These are phyloP conservation scores for Nothobranchius kuhntae DNA, from an alignment of 2,113 vertebrate genomes.

Conservation along the genomic window DNA sequence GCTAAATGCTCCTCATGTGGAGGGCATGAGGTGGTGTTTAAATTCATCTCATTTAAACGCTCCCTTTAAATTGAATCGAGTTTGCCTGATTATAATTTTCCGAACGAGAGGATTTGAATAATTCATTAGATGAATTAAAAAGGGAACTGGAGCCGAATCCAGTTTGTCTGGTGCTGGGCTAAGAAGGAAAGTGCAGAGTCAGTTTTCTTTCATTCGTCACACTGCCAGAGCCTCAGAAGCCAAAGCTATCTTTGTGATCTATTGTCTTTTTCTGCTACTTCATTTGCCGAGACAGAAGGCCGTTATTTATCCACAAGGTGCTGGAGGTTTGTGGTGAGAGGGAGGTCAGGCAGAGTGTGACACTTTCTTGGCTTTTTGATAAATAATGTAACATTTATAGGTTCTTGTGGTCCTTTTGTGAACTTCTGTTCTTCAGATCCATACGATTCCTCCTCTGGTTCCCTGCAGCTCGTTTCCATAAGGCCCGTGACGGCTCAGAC, in stretches of 20 bases:
- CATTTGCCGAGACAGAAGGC: constrained; percentile 55
- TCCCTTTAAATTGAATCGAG: constrained; percentile 36
- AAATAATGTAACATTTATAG: constrained; percentile 45
- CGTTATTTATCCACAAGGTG: constrained; percentile 76
- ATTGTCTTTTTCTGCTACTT: constrained; percentile 39
- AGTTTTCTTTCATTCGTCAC: constrained; percentile 52
- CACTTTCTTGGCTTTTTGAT: constrained; percentile 29
- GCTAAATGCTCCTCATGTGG: constrained; percentile 28
- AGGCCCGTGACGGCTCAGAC: constrained; percentile 85
- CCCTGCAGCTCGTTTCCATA: constrained; percentile 93
- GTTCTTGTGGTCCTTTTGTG: constrained; percentile 53
- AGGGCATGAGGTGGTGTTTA: constrained; percentile 6
- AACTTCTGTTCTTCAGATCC: constrained; percentile 80
- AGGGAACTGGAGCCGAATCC: constrained; percentile 37
- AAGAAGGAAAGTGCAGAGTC: constrained; percentile 54
- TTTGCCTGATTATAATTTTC: constrained; percentile 40
- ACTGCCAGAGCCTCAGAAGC: constrained; percentile 32
- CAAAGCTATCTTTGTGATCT: constrained; percentile 50
- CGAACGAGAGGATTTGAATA: constrained; percentile 57
- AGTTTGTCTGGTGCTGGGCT: constrained; percentile 43
- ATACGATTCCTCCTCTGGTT: constrained; percentile 94
- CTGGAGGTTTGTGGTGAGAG: neutral
- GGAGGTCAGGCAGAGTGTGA: constrained; percentile 12
- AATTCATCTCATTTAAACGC: constrained; percentile 35
- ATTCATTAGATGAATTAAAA: constrained; percentile 56